Percentiles rank a stretch among this genome's conserved stretches.
Evolutionary conservation across 2,888 invertebrate genomes (phyloP).

Genomic region (Kuschelorhynchus macadamiae): DNA sequence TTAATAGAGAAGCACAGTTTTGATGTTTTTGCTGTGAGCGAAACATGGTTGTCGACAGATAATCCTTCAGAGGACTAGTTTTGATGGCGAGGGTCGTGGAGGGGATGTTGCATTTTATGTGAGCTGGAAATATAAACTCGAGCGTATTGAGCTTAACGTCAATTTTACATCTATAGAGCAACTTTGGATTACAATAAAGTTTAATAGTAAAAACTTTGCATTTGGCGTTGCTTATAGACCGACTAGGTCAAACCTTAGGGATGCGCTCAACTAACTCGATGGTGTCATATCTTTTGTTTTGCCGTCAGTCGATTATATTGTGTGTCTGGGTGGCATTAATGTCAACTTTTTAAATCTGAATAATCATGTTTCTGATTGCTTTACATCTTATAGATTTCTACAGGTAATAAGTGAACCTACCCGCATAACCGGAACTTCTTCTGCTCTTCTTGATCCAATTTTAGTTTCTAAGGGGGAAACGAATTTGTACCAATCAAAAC

Average conservation of each 20-base stretch:
- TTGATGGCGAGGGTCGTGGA: slow-evolving; percentile 3
- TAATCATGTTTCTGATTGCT: slow-evolving; percentile 25
- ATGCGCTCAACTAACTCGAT: slow-evolving; percentile 23
- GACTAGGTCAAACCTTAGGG: slow-evolving; percentile 5
- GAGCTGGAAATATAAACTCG: neutral
- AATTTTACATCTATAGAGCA: slow-evolving; percentile 1
- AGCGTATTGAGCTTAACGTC: slow-evolving; percentile 10
- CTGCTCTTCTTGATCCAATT: slow-evolving; percentile 33
- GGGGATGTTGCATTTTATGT: slow-evolving; percentile 31
- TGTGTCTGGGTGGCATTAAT: slow-evolving; percentile 29
- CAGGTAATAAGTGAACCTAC: slow-evolving; percentile 24
- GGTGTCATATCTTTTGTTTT: slow-evolving; percentile 13
- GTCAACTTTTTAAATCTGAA: slow-evolving; percentile 21
- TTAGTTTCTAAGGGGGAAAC: slow-evolving; percentile 32
- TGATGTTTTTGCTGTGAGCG: neutral
- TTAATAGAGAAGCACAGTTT: slow-evolving; percentile 3
- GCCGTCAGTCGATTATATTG: slow-evolving; percentile 20
- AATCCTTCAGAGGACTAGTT: neutral
- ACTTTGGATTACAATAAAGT: neutral
- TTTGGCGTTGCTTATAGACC: slow-evolving; percentile 34
- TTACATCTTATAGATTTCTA: slow-evolving; percentile 16
- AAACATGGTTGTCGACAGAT: no score
- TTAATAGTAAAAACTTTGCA: neutral
- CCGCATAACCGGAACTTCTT: slow-evolving; percentile 10
- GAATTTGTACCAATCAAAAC: no score